These are phyloP conservation scores for Megalops cyprinoides DNA, from an alignment of 2,797 vertebrate species.

Conservation along the genomic window DNA sequence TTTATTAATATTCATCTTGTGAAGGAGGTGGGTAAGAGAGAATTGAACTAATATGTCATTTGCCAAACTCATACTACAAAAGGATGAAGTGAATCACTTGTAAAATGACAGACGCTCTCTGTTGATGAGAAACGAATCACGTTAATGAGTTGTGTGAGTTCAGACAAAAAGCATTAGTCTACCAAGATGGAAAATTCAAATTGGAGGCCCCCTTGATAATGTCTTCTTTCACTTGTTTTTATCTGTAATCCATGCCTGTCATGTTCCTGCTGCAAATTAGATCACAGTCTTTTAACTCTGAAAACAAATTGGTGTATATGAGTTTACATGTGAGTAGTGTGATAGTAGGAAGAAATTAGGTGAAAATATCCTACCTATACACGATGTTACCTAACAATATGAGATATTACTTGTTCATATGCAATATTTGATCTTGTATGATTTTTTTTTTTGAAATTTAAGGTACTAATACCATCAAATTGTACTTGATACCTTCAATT, in stretches of 20 bases:
- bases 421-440: not conserved
- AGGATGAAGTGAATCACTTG: constrained; percentile 36
- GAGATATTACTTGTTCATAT: not conserved
- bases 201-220: not conserved
- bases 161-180: constrained; percentile 26
- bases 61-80: constrained; percentile 39
- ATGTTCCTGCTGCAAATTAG: constrained; percentile 15
- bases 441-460: too few relatives aligned
- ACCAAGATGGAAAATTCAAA: constrained; percentile 39
- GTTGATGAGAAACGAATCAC: constrained; percentile 38
- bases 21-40: constrained; percentile 17
- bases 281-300: constrained; percentile 27
- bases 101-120: constrained; percentile 44
- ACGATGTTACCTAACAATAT: not conserved
- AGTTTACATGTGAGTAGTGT: not conserved
- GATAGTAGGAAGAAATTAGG: constrained; percentile 24
- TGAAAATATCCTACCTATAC: constrained; percentile 2
- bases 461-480: too few relatives aligned
- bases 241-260: constrained; percentile 19
- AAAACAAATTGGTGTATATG: constrained; percentile 13
- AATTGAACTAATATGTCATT: constrained; percentile 44
- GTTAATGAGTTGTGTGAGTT: constrained; percentile 40
- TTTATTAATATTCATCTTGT: constrained; percentile 23
- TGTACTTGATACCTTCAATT: too few relatives aligned
- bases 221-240: constrained; percentile 18